Conservation (phyloP, 2,888 invertebrate genomes). For the Adineta ricciae region DNA sequence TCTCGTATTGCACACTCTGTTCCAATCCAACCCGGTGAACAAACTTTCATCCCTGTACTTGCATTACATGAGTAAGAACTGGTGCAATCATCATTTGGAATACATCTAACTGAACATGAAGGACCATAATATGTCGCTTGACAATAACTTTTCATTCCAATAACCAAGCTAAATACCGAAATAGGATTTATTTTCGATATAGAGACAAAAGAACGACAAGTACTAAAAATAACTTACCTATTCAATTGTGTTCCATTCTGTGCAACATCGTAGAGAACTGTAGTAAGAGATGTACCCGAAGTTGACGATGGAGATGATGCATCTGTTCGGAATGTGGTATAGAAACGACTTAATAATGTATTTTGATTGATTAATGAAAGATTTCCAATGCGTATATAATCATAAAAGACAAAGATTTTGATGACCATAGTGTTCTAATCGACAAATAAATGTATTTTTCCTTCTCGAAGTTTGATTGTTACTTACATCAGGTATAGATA, state of each 20-base stretch:
- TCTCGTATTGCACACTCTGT: slow-evolving; percentile 22
- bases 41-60: slow-evolving; percentile 27
- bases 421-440: not conserved
- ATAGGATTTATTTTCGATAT: not conserved
- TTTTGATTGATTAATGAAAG: not conserved
- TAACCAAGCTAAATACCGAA: not conserved
- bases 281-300: not conserved
- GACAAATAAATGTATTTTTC: too few relatives aligned
- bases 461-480: not conserved
- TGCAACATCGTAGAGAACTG: not conserved
- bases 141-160: not conserved
- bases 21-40: slow-evolving; percentile 22
- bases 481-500: not conserved
- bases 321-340: not conserved
- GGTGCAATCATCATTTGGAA: slow-evolving; percentile 28
- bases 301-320: not conserved
- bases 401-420: not conserved
- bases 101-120: slow-evolving; percentile 2
- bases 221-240: not conserved
- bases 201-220: too few relatives aligned
- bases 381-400: not conserved
- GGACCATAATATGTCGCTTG: not conserved
- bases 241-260: not conserved
- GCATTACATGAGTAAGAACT: slow-evolving; percentile 27
- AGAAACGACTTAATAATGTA: not conserved